Base-by-base conservation (phyloP, 2,797 vertebrate species). In the Salmo trutta region DNA sequence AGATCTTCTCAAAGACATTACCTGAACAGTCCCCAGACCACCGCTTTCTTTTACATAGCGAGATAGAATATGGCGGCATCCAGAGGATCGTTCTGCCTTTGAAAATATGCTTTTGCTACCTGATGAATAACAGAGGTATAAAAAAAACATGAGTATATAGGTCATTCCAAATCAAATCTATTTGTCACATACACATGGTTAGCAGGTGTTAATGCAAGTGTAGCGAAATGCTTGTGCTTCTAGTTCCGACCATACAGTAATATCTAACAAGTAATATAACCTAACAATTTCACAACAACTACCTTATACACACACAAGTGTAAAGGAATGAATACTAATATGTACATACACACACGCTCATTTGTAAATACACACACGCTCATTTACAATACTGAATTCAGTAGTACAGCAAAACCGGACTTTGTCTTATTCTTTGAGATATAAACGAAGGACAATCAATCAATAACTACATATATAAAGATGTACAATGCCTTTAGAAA, bases 1-100 rank as follows among this genome's bases (percentile, higher is more conserved):
- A 12, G 10, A 27, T 14, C 10, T 3, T 24, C n/a, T 15, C 21
- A 21, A 70, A 51, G 8, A 15, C 15, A 88, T 21, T 93, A 98
- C 98, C 98, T 97, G 91, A 97, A 99, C 76, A 99, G 91, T 79
- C 98, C 98, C 98, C 98, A 99, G 79, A 99, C 96, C 81, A 99
- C 97, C 74, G 97, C 95, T 85, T 99, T 99, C 94, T 99, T 99
- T 92, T 96, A 98, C 95, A 99, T 94, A 1, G 97, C 97, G 0
- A 99, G 95, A 88, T 99, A 99, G 92, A 97, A 99, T 88, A 99
- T 94, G 70, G 98, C 98, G 5, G 97, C 97, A 74, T 99, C 98
- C 91, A 99, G 93, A 41, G 98, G 98, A 93, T 99, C 96, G 3
- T 94, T 98, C 89, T 96, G 98, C 88, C 93, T 94, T 83, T 97